Base-by-base conservation (phyloP, 1,140 invertebrate species). In the Lordiphosa collinella region DNA sequence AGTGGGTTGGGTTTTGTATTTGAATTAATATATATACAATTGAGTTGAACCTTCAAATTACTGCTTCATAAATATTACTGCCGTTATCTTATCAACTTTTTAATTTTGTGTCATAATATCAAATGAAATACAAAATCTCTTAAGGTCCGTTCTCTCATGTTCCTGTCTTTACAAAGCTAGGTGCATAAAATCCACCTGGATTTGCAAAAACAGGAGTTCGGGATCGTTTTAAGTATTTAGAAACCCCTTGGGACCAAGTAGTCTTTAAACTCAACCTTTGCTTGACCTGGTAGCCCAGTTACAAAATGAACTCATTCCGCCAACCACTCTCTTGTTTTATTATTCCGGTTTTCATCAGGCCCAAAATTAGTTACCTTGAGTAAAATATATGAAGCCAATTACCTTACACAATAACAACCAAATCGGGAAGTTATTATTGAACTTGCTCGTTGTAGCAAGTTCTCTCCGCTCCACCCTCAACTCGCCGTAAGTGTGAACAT, bases 341-440 rank as follows among this genome's bases (percentile, higher is more conserved):
- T 64, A 65, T 60, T 64, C 60, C 55, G 49, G 46, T 46, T 58
- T 44, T 67, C 53, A 41, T 58, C 46, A 47, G 37, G 61, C 44
- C 50, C 50, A 43, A 13, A 44, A 44, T 44, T 25, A 44, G 41
- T 36, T 65, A 63, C 63, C 63, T 67, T 67, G 63, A 58, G 53
- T 51, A 38, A 58, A 67, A 67, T 67, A 67, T 67, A 67, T 67
- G 58, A 34, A 68, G 65, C 64, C 65, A 68, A 68, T 68, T 68
- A 68, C 65, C 65, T 68, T 60, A 68, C 55, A 68, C 54, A 68
- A 68, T 22, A 31, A 48, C 55, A 22, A 46, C 71, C 78, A 76
- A 76, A 71, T 82, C 36, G 61, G 71, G 71, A 36, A 41, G 51
- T 48, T 68, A 68, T 69, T 69, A 59, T 69, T 29, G 55, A 69